Percentiles rank a stretch among this genome's conserved stretches.
Evolutionary conservation across 1,140 invertebrate genomes (phyloP).

Genomic region (Megalonaias nervosa): DNA sequence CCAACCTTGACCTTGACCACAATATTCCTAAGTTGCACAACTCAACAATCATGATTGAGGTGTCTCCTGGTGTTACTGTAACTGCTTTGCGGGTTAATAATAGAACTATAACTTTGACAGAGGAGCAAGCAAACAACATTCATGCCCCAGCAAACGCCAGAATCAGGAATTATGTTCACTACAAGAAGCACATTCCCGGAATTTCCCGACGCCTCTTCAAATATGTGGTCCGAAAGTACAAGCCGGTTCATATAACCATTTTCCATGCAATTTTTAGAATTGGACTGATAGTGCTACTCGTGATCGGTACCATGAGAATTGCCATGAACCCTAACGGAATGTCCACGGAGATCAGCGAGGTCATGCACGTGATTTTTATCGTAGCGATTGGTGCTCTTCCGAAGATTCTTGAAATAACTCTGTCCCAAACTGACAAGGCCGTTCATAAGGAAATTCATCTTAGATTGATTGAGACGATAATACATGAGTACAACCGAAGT

Average conservation of each 20-base stretch:
- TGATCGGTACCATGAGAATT: conserved; percentile 14
- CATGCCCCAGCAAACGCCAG: neutral
- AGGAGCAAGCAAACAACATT: neutral
- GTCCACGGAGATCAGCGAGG: conserved; percentile 12
- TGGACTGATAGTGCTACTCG: conserved; percentile 1
- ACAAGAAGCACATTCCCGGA: conserved; percentile 10
- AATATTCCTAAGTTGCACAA: neutral
- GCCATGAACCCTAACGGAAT: neutral
- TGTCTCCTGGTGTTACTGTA: neutral
- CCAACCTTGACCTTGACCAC: conserved; percentile 7
- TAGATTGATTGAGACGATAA: neutral
- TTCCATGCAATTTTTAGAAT: conserved; percentile 15
- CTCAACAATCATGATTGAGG: conserved; percentile 11
- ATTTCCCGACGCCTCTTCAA: conserved; percentile 16
- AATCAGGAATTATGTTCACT: neutral
- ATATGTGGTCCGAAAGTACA: conserved; percentile 8
- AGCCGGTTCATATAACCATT: conserved; percentile 22
- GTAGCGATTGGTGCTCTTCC: conserved; percentile 23
- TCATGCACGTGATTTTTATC: conserved; percentile 31
- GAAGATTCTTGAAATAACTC: conserved; percentile 13
- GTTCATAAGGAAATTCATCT: conserved; percentile 24
- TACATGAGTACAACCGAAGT: too few species aligned
- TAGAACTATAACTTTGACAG: conserved; percentile 5
- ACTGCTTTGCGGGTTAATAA: conserved; percentile 7
- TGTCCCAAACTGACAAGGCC: conserved; percentile 6